phyloP scores from a whole-genome alignment of 2,113 vertebrate species.

The Blennius ocellaris region DNA sequence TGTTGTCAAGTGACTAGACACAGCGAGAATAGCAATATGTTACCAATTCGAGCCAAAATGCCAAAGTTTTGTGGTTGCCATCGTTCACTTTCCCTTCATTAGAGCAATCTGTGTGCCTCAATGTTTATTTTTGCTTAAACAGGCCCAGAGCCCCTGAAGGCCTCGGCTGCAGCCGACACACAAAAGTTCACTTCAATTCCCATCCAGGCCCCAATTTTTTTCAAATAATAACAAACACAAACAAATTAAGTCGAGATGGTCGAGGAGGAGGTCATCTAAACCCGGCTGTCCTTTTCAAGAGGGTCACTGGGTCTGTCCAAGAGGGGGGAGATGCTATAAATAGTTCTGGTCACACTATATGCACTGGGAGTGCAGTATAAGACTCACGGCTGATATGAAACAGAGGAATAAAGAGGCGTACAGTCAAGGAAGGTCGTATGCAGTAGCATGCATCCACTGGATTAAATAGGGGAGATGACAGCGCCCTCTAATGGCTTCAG shows the following conservation, averaged over 20 bases:
- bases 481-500: too few relatives aligned
- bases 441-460: too few relatives aligned
- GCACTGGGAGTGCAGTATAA: too few relatives aligned
- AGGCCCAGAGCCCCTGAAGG: neutral
- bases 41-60: slow-evolving; percentile 6
- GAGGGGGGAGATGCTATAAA: too few relatives aligned
- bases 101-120: neutral
- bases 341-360: too few relatives aligned
- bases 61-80: neutral
- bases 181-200: neutral
- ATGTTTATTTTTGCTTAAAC: neutral
- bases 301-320: too few relatives aligned
- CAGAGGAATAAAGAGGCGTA: too few relatives aligned
- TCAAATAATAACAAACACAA: neutral
- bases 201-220: neutral
- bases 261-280: neutral
- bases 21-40: neutral
- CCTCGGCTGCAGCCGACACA: neutral
- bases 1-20: slow-evolving; percentile 6
- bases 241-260: neutral
- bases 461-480: too few relatives aligned
- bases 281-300: neutral
- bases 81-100: neutral
- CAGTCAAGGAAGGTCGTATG: too few relatives aligned
- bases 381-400: too few relatives aligned